Evolutionary conservation across 1,140 invertebrate genomes (phyloP).

Genomic region (Drosophila repleta): DNA sequence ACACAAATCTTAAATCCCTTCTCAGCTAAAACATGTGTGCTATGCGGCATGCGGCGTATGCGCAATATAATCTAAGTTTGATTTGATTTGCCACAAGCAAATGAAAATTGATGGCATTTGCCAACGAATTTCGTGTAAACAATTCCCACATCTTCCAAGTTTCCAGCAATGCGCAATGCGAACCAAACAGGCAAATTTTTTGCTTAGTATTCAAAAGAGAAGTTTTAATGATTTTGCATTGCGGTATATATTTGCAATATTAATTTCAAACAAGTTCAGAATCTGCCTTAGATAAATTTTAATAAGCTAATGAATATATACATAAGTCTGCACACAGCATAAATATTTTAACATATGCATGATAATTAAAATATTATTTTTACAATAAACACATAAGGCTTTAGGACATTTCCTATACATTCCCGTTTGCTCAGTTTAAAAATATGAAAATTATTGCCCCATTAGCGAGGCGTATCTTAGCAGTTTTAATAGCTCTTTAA

Average conservation of each 20-base stretch:
- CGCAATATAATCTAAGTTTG: constrained; percentile 7
- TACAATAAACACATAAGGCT: too few relatives aligned
- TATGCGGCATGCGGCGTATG: constrained; percentile 3
- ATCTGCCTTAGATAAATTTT: too few relatives aligned
- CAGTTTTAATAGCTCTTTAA: constrained; percentile 11
- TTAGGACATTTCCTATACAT: too few relatives aligned
- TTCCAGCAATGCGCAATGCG: constrained; percentile 1
- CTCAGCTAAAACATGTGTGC: neutral
- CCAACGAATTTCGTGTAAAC: constrained; percentile 30
- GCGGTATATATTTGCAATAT: neutral
- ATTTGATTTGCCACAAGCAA: constrained; percentile 41
- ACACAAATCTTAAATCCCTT: constrained; percentile 5
- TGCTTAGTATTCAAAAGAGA: constrained; percentile 57
- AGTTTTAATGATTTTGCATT: constrained; percentile 16
- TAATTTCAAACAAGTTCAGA: constrained; percentile 5
- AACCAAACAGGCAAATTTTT: constrained; percentile 58
- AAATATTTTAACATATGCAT: too few relatives aligned
- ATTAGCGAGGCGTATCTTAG: neutral
- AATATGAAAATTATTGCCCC: neutral
- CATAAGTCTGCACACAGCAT: too few relatives aligned
- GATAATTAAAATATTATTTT: too few relatives aligned
- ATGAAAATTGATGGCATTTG: constrained; percentile 68
- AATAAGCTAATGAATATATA: too few relatives aligned
- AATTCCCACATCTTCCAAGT: constrained; percentile 11
- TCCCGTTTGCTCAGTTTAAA: neutral